Evolutionary conservation across 1,140 invertebrate species (phyloP).

Genomic region (Drosophila littoralis): DNA sequence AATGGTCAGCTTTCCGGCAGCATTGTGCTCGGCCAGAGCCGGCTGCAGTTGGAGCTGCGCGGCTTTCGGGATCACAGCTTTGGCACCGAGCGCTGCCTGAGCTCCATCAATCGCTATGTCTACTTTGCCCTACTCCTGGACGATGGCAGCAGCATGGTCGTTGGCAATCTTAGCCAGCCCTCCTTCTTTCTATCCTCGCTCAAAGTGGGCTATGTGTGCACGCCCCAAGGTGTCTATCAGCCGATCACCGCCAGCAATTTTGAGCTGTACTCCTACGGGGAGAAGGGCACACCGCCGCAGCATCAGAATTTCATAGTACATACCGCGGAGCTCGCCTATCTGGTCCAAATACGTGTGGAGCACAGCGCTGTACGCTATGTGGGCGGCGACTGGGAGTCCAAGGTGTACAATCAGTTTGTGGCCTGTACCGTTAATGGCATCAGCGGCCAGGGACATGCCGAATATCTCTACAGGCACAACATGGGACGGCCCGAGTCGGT

Average conservation of each 20-base stretch:
- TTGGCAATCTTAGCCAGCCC: constrained; percentile 78
- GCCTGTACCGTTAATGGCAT: constrained; percentile 75
- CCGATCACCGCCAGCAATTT: constrained; percentile 76
- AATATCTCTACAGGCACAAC: constrained; percentile 71
- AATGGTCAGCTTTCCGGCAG: constrained; percentile 49
- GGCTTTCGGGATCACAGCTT: constrained; percentile 77
- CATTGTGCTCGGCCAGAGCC: constrained; percentile 28
- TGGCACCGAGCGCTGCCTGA: constrained; percentile 78
- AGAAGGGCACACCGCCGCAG: constrained; percentile 71
- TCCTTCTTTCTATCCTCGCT: constrained; percentile 78
- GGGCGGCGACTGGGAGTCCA: constrained; percentile 78
- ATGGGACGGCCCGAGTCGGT: constrained; percentile 62
- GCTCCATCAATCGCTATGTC: constrained; percentile 79
- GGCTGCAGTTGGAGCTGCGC: constrained; percentile 12
- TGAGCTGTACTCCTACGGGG: constrained; percentile 77
- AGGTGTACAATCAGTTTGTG: constrained; percentile 80
- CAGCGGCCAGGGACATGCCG: constrained; percentile 70
- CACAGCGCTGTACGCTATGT: constrained; percentile 63
- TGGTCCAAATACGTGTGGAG: constrained; percentile 71
- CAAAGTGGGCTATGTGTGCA: constrained; percentile 76
- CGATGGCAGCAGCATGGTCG: constrained; percentile 76
- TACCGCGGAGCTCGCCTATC: constrained; percentile 58
- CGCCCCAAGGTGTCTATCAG: constrained; percentile 51
- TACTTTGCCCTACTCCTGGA: constrained; percentile 77
- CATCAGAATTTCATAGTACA: constrained; percentile 78